These are phyloP conservation scores for Eumacrocentrus americanus DNA, from an alignment of 2,888 invertebrate genomes.

Conservation along the genomic window DNA sequence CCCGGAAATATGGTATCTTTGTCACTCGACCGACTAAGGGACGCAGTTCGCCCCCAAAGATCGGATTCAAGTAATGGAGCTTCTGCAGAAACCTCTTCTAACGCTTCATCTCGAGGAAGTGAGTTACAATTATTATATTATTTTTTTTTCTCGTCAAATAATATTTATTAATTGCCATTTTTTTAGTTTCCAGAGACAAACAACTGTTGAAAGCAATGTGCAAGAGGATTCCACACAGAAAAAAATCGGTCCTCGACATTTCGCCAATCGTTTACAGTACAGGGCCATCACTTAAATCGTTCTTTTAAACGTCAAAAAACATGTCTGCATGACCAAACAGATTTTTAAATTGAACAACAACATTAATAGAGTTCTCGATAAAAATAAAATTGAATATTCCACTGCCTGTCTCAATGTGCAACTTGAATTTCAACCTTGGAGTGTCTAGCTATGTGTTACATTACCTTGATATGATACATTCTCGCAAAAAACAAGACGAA, in stretches of 20 bases:
- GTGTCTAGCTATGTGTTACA: too few relatives aligned
- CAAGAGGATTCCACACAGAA: background rate
- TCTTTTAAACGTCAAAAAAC: background rate
- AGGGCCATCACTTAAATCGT: background rate
- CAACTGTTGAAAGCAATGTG: background rate
- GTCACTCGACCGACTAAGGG: constrained; percentile 47
- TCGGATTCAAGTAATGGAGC: constrained; percentile 51
- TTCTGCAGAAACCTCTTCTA: constrained; percentile 48
- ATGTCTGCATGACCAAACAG: background rate
- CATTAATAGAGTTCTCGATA: background rate
- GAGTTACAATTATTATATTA: background rate
- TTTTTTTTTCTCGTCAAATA: background rate
- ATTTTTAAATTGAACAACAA: background rate
- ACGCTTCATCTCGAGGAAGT: constrained; percentile 33
- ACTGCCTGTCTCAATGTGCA: too few relatives aligned
- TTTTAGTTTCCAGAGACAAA: background rate
- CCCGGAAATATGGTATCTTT: constrained; percentile 56
- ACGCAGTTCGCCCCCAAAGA: constrained; percentile 39
- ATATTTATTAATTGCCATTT: background rate
- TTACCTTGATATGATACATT: too few relatives aligned
- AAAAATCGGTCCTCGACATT: background rate
- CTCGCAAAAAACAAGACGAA: background rate
- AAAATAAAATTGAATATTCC: background rate
- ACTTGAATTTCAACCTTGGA: too few relatives aligned
- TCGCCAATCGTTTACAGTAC: background rate